These are phyloP conservation scores for Limonius californicus DNA, from an alignment of 1,140 invertebrate genomes.

Conservation along the genomic window DNA sequence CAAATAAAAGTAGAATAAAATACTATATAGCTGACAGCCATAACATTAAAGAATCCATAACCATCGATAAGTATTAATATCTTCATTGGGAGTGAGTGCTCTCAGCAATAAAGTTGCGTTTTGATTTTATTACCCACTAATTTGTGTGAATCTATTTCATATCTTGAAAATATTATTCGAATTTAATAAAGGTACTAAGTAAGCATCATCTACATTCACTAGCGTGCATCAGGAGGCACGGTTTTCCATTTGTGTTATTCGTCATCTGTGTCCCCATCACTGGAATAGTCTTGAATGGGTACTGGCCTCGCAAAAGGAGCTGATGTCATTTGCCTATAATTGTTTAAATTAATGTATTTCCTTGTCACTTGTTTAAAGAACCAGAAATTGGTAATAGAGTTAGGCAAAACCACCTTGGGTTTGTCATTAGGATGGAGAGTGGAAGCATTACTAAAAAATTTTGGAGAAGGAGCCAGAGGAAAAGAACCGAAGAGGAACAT, in stretches of 20 bases:
- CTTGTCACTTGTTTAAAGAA: no score
- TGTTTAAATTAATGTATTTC: no score
- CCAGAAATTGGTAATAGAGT: no score
- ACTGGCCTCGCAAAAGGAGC: constrained; percentile 68
- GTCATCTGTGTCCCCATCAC: constrained; percentile 87
- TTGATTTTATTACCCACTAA: constrained; percentile 1
- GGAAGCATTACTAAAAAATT: no score
- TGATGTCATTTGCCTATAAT: constrained; percentile 71
- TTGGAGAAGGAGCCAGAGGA: no score
- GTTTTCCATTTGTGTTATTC: constrained; percentile 55
- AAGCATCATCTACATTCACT: constrained; percentile 13
- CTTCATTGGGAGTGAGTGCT: background rate
- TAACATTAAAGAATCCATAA: no score
- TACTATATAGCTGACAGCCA: no score
- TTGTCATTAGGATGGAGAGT: no score
- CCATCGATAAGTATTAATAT: background rate
- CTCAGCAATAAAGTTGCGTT: background rate
- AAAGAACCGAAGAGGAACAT: no score
- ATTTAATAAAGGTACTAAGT: constrained; percentile 21
- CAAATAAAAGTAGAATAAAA: no score
- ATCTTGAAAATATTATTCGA: constrained; percentile 12
- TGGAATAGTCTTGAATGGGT: constrained; percentile 72
- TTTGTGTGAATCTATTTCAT: constrained; percentile 1
- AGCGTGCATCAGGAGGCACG: constrained; percentile 23
- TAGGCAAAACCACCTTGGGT: no score